A percentile compares a stretch with the other conserved stretches of the same genome.
phyloP scores from a whole-genome alignment of 2,113 vertebrate genomes.

The Ptilonorhynchus violaceus region DNA sequence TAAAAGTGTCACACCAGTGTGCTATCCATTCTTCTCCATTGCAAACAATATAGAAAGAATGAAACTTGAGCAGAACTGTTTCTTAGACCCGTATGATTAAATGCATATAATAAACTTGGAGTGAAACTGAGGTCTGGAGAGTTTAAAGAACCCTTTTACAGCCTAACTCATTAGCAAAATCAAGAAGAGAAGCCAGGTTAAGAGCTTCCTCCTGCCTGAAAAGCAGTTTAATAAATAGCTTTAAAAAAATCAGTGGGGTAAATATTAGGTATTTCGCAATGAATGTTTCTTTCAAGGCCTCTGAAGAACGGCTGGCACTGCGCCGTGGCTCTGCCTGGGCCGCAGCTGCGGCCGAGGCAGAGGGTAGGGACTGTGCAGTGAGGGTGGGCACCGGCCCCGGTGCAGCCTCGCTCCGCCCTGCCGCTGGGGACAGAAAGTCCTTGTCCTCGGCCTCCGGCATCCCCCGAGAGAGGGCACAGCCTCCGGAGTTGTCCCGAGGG shows the following conservation, averaged over 20 bases:
- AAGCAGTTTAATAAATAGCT: constrained; percentile 56
- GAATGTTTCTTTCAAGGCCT: constrained; percentile 46
- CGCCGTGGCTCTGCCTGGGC: not conserved
- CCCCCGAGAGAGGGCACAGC: not conserved
- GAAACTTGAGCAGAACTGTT: not conserved
- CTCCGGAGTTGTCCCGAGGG: not conserved
- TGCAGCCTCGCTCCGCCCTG: not conserved
- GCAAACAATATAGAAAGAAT: not conserved
- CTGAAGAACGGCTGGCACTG: not conserved
- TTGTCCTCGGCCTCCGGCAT: not conserved
- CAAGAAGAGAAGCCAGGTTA: not conserved
- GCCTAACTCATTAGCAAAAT: not conserved
- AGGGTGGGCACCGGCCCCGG: not conserved
- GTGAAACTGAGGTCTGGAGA: not conserved
- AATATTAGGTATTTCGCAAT: constrained; percentile 15
- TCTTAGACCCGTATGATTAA: not conserved
- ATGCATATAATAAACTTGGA: not conserved
- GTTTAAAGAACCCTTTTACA: not conserved
- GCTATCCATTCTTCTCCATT: not conserved
- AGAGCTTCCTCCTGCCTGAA: not conserved
- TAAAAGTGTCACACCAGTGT: not conserved
- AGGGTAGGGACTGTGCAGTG: constrained; percentile 10
- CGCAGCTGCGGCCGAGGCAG: constrained; percentile 31
- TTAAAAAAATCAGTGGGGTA: not conserved
- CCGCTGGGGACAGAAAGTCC: not conserved